Evolutionary conservation across 2,888 invertebrate genomes (phyloP), one percentile per base, ranked within the genome.

Genomic region (Pollenia labialis): DNA sequence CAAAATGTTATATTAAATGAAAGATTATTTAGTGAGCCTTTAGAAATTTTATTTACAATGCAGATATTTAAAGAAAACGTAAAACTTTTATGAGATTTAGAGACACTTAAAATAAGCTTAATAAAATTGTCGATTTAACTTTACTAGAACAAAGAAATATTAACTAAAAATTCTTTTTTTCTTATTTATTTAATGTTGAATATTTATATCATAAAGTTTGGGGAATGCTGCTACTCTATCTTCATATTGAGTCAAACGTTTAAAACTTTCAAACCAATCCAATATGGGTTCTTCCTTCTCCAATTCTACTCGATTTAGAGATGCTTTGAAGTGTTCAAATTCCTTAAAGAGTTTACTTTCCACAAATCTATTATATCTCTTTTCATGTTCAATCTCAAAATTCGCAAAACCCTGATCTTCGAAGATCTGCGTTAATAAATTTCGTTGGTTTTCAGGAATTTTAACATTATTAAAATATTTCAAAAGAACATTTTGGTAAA

Each of bases 241-340:
- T 10, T 58, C 46, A 7, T n/a, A 48, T 1, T 32, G 14, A 0
- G 2, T 48, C 46, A 74, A 48, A 16, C n/a, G 6, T 16, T 60
- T 58, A 16, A 48, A 75, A 18, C 6, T n/a, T 0, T 81, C 46
- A 50, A 68, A 58, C 83, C 83, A 85, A 0, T 79, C 72, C 3
- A 87, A 16, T 62, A 87, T 60, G 10, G 69, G 10, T 8, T 58
- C 56, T n/a, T 86, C 72, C 8, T 56, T 62, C 11, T 14, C 4
- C 32, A 74, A 18, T 9, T 85, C 60, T 8, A 66, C 62, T 32
- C 46, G 32, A 7, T 10, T 62, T 4, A 86, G 18, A 16, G 62
- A 62, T 0, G 32, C 18, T 40, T 56, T 60, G 56, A 79, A 86
- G 0, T 42, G 1, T 9, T 50, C 50, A 42, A 75, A 42, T 7